Conservation (phyloP, 1,140 invertebrate species). For the Drosophila erecta region DNA sequence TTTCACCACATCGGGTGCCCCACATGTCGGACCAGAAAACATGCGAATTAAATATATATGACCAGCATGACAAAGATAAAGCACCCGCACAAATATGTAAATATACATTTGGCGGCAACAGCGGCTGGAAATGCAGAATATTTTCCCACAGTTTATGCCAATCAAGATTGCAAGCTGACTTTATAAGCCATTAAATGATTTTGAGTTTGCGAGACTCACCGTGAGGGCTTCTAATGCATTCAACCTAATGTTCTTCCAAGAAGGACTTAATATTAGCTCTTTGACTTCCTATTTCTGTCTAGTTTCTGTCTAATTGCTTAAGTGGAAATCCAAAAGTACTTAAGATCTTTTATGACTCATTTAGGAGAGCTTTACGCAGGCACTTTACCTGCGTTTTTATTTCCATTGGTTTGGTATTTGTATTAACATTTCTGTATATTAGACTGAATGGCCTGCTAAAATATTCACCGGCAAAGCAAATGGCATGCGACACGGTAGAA, state of each 20-base stretch:
- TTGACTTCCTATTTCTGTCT: background rate
- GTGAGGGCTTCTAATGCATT: background rate
- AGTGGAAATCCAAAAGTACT: conserved; percentile 5
- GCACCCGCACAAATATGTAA: conserved; percentile 10
- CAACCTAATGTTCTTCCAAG: background rate
- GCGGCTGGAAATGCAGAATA: conserved; percentile 20
- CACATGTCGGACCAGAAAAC: conserved; percentile 35
- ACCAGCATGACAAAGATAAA: conserved; percentile 24
- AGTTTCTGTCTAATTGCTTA: conserved; percentile 9
- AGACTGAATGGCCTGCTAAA: conserved; percentile 47
- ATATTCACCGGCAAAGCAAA: conserved; percentile 51
- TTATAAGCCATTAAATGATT: background rate
- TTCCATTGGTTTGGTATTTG: conserved; percentile 51
- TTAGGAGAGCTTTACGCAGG: background rate
- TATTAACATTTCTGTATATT: conserved; percentile 60
- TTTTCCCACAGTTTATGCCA: conserved; percentile 44
- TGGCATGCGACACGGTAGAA: conserved; percentile 65
- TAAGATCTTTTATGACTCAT: conserved; percentile 14
- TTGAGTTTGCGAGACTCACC: background rate
- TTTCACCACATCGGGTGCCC: conserved; percentile 27
- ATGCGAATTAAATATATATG: conserved; percentile 41
- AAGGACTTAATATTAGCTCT: background rate
- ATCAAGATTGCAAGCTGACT: conserved; percentile 31
- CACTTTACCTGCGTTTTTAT: conserved; percentile 14
- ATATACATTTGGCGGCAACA: conserved; percentile 14